Base-by-base conservation (phyloP, 37 sponge, comb jelly and placozoan genomes). In the Cladorhizidae sp. region DNA sequence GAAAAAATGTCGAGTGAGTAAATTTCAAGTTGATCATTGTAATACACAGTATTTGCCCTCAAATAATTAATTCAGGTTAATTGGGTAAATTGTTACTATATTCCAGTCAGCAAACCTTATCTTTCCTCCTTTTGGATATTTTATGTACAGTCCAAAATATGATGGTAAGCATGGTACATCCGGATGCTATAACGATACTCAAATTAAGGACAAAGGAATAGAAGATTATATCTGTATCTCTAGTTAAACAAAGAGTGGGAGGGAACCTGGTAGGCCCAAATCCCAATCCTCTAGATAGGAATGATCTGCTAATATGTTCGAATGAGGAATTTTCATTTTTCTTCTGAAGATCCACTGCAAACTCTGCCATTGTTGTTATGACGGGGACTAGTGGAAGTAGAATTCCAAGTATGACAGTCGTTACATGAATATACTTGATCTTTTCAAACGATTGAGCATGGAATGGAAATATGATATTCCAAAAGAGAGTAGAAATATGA, bases 371-470 rank as follows among this genome's bases (percentile, higher is more conserved):
- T 22, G 63, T 36, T 3, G 59, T 18, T 52, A 85, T 55, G 2
- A 77, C 39, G 21, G 80, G 73, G n/a, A 72, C 31, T 1, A 40
- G 3, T 17, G 86, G 86, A 37, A 86, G 67, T 8, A 86, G n/a
- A 22, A 86, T 28, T n/a, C 74, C 86, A 18, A 79, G 18, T 0
- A 72, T 77, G 18, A 86, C 54, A 25, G 33, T 36, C 18, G 67
- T 63, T 29, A 64, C 35, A 72, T 86, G 86, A 35, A 79, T 61
- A 43, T 63, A 86, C 45, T 86, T 78, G 58, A 63, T n/a, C 6
- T 58, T 68, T 5, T 26, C 36, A 15, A 56, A 29, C 21, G 17
- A 42, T 39, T 55, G 26, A 18, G 73, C 64, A 31, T 42, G 65
- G 42, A 72, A 43, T 42, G 65, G 58, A 28, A 73, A 62, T 28